These are phyloP conservation scores for Agrochola lota DNA, from an alignment of 2,888 invertebrate genomes.

Conservation along the genomic window DNA sequence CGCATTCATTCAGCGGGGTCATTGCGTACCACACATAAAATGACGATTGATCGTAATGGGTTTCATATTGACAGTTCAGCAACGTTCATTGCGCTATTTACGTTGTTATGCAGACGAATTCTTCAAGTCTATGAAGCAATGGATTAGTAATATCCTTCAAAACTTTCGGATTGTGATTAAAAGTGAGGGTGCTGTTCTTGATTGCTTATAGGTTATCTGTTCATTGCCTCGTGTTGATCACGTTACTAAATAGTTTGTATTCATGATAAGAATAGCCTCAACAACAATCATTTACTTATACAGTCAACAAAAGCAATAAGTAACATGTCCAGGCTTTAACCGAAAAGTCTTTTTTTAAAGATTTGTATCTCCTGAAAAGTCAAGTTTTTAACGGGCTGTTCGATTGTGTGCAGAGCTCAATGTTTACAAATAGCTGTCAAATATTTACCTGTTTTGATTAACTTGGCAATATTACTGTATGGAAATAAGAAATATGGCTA, in stretches of 20 bases:
- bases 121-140: too few species aligned
- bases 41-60: too few species aligned
- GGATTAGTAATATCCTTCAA: too few species aligned
- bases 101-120: too few species aligned
- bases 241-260: slow-evolving; percentile 17
- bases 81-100: too few species aligned
- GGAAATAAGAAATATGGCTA: too few species aligned
- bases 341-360: background rate
- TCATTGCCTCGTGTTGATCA: slow-evolving; percentile 8
- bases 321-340: background rate
- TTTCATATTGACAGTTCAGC: too few species aligned
- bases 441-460: too few species aligned
- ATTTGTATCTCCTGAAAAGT: background rate
- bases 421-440: too few species aligned
- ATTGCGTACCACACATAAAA: too few species aligned
- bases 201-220: slow-evolving; percentile 15
- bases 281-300: slow-evolving; percentile 8
- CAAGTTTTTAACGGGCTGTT: background rate
- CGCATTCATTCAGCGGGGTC: background rate
- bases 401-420: background rate
- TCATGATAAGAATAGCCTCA: slow-evolving; percentile 17
- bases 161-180: too few species aligned
- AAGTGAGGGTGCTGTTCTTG: background rate
- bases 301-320: slow-evolving; percentile 4
- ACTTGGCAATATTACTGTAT: too few species aligned